Evolutionary conservation across 1,140 invertebrate genomes (phyloP).

Genomic region (Bombus superbus): DNA sequence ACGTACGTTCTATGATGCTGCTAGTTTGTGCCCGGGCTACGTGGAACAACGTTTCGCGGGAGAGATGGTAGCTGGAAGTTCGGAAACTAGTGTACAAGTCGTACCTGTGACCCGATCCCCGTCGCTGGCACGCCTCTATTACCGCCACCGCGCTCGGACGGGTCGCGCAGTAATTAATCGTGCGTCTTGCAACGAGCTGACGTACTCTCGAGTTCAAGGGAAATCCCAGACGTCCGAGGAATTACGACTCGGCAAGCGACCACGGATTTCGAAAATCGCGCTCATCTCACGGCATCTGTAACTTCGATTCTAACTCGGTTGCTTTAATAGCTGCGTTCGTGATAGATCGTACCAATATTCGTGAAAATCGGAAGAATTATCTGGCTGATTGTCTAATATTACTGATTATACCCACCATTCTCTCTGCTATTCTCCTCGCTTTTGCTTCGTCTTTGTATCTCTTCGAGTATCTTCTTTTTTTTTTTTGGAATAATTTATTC

Average conservation of each 20-base stretch:
- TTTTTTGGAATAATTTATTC: too few species aligned
- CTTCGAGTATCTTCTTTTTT: too few species aligned
- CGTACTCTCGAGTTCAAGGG: constrained; percentile 59
- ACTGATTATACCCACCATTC: background rate
- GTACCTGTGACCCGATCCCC: constrained; percentile 52
- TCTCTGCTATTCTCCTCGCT: background rate
- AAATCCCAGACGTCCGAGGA: constrained; percentile 62
- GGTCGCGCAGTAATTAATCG: constrained; percentile 64
- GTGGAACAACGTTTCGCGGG: constrained; percentile 27
- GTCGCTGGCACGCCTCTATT: constrained; percentile 25
- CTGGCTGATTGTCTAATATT: too few species aligned
- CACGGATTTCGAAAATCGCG: constrained; percentile 51
- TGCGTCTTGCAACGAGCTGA: constrained; percentile 58
- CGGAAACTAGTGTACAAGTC: constrained; percentile 54
- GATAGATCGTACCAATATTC: background rate
- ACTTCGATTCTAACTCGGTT: constrained; percentile 20
- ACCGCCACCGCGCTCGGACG: constrained; percentile 51
- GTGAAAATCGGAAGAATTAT: background rate
- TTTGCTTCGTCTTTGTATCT: background rate
- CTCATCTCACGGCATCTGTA: background rate
- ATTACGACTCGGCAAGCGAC: constrained; percentile 48
- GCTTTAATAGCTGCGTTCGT: background rate
- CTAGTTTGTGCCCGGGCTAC: background rate
- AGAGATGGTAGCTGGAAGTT: constrained; percentile 51
- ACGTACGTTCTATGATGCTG: constrained; percentile 30